Evolutionary conservation across 2,797 vertebrate genomes (phyloP), one percentile per base, ranked within the genome.

Genomic region (Acrossocheilus fasciatus): DNA sequence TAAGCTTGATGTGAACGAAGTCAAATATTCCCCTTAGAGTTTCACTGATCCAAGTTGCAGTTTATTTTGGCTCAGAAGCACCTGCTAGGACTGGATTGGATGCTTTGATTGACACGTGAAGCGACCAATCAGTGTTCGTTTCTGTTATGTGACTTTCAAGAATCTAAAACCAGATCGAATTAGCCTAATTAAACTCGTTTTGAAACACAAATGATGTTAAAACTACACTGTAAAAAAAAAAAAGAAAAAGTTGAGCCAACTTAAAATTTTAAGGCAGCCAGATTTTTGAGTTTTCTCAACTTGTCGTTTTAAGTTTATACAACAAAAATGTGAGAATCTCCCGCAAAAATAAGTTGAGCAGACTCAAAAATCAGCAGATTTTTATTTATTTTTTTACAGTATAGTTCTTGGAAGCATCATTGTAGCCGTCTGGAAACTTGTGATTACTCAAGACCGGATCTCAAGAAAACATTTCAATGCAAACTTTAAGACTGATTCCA

Each of bases 1-100:
- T 11, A 7, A 12, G 69, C 10, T 62, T 14, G 23, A n/a, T 11
- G 57, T n/a, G 54, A 79, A 43, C n/a, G 0, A 36, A 73, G 52
- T 62, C 82, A 83, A 62, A 83, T 73, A 62, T 74, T 82, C 39
- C 30, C 6, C 50, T 54, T 39, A 2, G 4, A 54, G 20, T n/a
- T 59, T 64, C 59, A 14, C 41, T 80, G 43, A 18, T 81, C 17
- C 59, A 4, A 30, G 7, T 0, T 80, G 36, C 41, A 26, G 79
- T 52, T 20, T 52, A 15, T 81, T 36, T 50, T 15, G 62, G 4
- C 26, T 20, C 8, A 4, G 41, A 30, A 47, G 14, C 23, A 1
- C 26, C 43, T 15, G 6, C 1, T 10, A 10, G n/a, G 43, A 74
- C 12, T 1, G 43, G 43, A 50, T 15, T 0, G 43, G 43, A 18